A percentile compares a stretch with the other conserved stretches of the same genome.
These are phyloP conservation scores for Noctua comes DNA, from an alignment of 2,888 invertebrate genomes.

Conservation along the genomic window DNA sequence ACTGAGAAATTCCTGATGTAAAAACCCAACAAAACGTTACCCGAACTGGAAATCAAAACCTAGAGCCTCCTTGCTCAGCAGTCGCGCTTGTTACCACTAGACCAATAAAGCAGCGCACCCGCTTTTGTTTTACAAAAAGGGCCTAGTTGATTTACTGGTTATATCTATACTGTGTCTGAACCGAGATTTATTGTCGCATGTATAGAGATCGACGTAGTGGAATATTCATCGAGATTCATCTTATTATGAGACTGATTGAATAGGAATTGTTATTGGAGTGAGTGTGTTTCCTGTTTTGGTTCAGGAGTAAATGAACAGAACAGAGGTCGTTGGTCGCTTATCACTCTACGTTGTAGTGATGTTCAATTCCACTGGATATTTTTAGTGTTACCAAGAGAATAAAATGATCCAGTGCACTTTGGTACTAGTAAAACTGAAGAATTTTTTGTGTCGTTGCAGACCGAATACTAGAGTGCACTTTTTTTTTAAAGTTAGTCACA, in stretches of 20 bases:
- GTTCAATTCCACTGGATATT: not conserved
- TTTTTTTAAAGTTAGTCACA: no score
- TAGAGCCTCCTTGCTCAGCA: not conserved
- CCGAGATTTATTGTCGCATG: conserved; percentile 43
- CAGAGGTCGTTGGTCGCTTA: conserved; percentile 3
- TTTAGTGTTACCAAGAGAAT: conserved; percentile 1
- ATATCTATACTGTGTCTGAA: not conserved
- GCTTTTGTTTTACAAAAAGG: not conserved
- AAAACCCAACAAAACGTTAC: not conserved
- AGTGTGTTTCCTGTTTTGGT: conserved; percentile 44
- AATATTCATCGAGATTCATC: conserved; percentile 51
- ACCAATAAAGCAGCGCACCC: not conserved
- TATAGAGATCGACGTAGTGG: conserved; percentile 37
- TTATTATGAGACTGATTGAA: conserved; percentile 24
- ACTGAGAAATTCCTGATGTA: not conserved
- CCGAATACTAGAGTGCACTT: no score
- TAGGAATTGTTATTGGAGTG: conserved; percentile 34
- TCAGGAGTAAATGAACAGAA: not conserved
- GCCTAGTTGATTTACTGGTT: not conserved
- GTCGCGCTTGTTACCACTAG: not conserved
- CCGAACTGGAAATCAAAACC: not conserved
- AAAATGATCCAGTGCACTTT: not conserved
- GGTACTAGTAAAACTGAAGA: not conserved
- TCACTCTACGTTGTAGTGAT: not conserved
- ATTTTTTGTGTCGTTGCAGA: not conserved